These are phyloP conservation scores for Reinhardtius hippoglossoides DNA, from an alignment of 2,113 vertebrate species.

Conservation along the genomic window DNA sequence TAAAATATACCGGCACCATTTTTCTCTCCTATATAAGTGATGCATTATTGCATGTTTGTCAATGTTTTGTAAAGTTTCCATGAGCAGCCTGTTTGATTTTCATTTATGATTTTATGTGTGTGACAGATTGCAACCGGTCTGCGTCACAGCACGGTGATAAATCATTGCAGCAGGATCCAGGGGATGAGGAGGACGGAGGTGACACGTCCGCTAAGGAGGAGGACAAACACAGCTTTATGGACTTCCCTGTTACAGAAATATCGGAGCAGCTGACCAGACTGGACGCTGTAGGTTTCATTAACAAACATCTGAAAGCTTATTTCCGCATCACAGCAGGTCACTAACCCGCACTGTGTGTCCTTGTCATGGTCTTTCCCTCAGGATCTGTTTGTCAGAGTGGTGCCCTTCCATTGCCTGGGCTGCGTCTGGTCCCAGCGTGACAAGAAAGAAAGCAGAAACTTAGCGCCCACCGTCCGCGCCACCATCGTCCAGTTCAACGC, in stretches of 20 bases:
- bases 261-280: constrained; percentile 89
- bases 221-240: constrained; percentile 76
- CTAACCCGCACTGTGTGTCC: background rate
- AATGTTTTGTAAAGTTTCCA: background rate
- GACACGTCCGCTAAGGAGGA: constrained; percentile 1
- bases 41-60: background rate
- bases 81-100: background rate
- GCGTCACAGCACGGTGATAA: constrained; percentile 19
- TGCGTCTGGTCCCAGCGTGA: constrained; percentile 92
- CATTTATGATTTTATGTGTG: constrained; percentile 18
- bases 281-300: constrained; percentile 83
- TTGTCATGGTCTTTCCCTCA: constrained; percentile 31
- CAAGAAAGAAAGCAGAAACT: constrained; percentile 85
- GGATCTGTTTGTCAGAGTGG: constrained; percentile 86
- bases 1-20: background rate
- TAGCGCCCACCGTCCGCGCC: constrained; percentile 86
- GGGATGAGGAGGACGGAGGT: constrained; percentile 37
- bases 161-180: constrained; percentile 18
- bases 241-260: constrained; percentile 80
- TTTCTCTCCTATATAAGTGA: background rate
- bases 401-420: constrained; percentile 89
- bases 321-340: background rate
- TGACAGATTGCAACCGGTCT: constrained; percentile 59
- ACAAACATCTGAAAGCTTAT: background rate
- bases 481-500: constrained; percentile 91